Percentiles rank a stretch among this genome's conserved stretches.
phyloP scores from a whole-genome alignment of 2,888 invertebrate species.

The Agrotis ipsilon region DNA sequence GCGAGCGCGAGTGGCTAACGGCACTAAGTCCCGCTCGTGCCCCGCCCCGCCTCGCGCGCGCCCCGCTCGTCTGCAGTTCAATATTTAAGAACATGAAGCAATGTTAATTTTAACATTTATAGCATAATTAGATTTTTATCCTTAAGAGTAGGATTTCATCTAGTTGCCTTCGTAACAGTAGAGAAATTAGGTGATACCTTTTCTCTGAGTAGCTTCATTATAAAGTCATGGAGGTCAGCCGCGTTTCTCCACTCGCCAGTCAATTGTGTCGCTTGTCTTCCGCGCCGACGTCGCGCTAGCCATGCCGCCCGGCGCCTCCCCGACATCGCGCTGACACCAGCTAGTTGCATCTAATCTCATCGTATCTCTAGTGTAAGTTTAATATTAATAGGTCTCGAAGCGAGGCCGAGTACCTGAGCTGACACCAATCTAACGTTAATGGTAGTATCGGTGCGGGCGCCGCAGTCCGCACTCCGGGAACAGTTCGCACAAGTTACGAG shows the following conservation, averaged over 20 bases:
- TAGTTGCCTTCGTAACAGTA: conserved; percentile 91
- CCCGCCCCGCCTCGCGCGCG: conserved; percentile 63
- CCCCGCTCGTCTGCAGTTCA: conserved; percentile 71
- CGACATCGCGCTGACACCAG: conserved; percentile 81
- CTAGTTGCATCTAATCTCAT: conserved; percentile 82
- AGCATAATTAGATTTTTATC: conserved; percentile 90
- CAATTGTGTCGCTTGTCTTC: conserved; percentile 85
- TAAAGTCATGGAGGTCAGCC: conserved; percentile 79
- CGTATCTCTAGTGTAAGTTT: conserved; percentile 80
- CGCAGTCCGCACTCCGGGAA: conserved; percentile 48
- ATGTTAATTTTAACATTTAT: conserved; percentile 91
- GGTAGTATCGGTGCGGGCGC: conserved; percentile 63
- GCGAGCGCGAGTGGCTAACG: conserved; percentile 77
- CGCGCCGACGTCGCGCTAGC: conserved; percentile 63
- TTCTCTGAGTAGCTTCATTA: conserved; percentile 88
- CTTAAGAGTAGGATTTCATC: conserved; percentile 90
- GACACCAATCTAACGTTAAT: conserved; percentile 85
- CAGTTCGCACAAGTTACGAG: conserved; percentile 64
- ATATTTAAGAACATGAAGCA: conserved; percentile 87
- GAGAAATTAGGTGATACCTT: conserved; percentile 89
- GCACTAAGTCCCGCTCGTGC: conserved; percentile 78
- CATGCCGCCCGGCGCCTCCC: conserved; percentile 34
- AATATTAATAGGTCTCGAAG: conserved; percentile 76
- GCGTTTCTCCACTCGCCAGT: conserved; percentile 81
- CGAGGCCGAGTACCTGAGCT: conserved; percentile 84